These are phyloP conservation scores for Drosophila conformis DNA, from an alignment of 2,888 invertebrate species.

Conservation along the genomic window DNA sequence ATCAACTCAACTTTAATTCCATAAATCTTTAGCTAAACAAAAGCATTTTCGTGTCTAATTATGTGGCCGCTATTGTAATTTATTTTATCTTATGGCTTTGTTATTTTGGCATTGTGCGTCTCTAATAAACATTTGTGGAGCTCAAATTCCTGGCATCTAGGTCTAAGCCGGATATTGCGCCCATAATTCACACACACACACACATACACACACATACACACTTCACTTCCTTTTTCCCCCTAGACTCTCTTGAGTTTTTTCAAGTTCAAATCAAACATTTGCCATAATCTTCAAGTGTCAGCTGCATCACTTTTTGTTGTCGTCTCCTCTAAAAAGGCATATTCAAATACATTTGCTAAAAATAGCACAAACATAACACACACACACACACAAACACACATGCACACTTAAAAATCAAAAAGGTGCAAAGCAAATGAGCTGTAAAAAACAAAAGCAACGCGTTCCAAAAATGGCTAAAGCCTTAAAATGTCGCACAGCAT, in stretches of 20 bases:
- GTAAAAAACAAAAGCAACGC: slow-evolving; percentile 41
- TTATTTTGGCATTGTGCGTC: slow-evolving; percentile 32
- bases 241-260: slow-evolving; percentile 36
- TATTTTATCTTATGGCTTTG: slow-evolving; percentile 17
- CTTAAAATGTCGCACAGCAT: slow-evolving; percentile 67
- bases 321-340: slow-evolving; percentile 38
- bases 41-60: background rate
- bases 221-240: background rate
- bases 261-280: slow-evolving; percentile 79
- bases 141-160: slow-evolving; percentile 32
- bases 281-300: slow-evolving; percentile 74
- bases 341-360: slow-evolving; percentile 47
- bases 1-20: background rate
- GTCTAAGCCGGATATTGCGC: slow-evolving; percentile 67
- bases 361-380: slow-evolving; percentile 44
- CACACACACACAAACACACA: slow-evolving; percentile 11
- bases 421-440: slow-evolving; percentile 77
- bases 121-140: slow-evolving; percentile 61
- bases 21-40: background rate
- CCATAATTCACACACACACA: slow-evolving; percentile 50
- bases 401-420: slow-evolving; percentile 6
- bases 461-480: slow-evolving; percentile 44
- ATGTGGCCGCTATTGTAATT: background rate
- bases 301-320: slow-evolving; percentile 60
- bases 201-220: background rate